Percentiles rank a stretch among this genome's conserved stretches.
phyloP scores from a whole-genome alignment of 2,797 vertebrate species.

The Perdix hodgsoniae region DNA sequence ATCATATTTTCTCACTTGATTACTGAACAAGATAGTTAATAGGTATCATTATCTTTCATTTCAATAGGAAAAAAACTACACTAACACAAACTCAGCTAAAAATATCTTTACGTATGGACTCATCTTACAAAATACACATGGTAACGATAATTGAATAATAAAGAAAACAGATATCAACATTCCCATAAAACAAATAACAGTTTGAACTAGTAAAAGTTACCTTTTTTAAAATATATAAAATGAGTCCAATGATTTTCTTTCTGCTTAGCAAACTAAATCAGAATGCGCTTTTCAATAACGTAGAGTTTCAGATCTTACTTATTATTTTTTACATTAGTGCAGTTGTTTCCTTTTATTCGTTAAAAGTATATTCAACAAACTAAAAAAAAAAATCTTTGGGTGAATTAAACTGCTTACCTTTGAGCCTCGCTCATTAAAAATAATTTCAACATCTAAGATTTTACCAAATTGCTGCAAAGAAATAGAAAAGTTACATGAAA shows the following conservation, averaged over 20 bases:
- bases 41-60: conserved; percentile 59
- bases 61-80: conserved; percentile 34
- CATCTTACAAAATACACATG: conserved; percentile 79
- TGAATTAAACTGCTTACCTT: conserved; percentile 88
- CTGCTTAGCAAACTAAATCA: conserved; percentile 56
- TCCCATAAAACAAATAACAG: conserved; percentile 69
- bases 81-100: conserved; percentile 42
- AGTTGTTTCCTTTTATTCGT: conserved; percentile 74
- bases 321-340: conserved; percentile 64
- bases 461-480: conserved; percentile 98
- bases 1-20: conserved; percentile 75
- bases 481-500: conserved; percentile 82
- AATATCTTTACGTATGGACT: conserved; percentile 70
- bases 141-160: conserved; percentile 78
- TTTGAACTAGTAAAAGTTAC: conserved; percentile 56
- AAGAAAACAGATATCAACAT: conserved; percentile 71
- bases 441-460: conserved; percentile 99
- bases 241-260: conserved; percentile 56
- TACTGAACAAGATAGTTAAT: conserved; percentile 73
- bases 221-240: conserved; percentile 53
- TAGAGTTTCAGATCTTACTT: not conserved
- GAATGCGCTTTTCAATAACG: conserved; percentile 10
- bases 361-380: conserved; percentile 10
- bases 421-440: conserved; percentile 97
- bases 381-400: conserved; percentile 12